These are phyloP conservation scores for Cerastoderma edule DNA, from an alignment of 2,888 invertebrate genomes.

Conservation along the genomic window DNA sequence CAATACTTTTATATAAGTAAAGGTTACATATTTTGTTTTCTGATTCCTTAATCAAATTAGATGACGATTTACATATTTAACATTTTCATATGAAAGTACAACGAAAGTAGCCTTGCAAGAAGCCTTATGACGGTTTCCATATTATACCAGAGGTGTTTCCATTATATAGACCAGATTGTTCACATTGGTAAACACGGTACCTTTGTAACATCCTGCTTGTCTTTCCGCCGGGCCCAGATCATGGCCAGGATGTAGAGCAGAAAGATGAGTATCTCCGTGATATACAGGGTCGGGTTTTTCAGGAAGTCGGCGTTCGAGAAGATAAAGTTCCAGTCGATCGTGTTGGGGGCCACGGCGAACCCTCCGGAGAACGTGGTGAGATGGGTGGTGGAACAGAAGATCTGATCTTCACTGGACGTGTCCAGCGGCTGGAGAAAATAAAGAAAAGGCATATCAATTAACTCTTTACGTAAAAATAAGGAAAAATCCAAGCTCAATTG, in stretches of 20 bases:
- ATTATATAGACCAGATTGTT: too few species aligned
- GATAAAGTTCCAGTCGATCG: conserved; percentile 85
- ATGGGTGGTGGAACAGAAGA: conserved; percentile 81
- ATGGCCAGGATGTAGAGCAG: conserved; percentile 82
- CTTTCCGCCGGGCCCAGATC: conserved; percentile 84
- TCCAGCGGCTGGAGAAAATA: conserved; percentile 59
- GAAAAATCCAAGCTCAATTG: too few species aligned
- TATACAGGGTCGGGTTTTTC: conserved; percentile 84
- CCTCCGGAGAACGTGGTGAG: conserved; percentile 84
- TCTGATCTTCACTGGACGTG: conserved; percentile 60
- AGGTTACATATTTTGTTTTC: too few species aligned
- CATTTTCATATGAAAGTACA: too few species aligned
- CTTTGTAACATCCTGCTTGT: conserved; percentile 83
- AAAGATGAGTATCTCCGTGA: conserved; percentile 83
- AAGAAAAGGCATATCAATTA: not conserved
- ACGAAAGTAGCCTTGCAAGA: too few species aligned
- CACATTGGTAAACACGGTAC: too few species aligned
- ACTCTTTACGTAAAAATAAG: too few species aligned
- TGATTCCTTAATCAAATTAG: too few species aligned
- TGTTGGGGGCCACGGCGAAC: conserved; percentile 84
- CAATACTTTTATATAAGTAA: too few species aligned
- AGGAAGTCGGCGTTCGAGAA: conserved; percentile 84
- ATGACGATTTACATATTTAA: too few species aligned
- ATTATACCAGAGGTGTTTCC: too few species aligned
- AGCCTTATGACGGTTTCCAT: too few species aligned